Conservation (phyloP, 2,797 vertebrate genomes). For the Benthosema pterotum region DNA sequence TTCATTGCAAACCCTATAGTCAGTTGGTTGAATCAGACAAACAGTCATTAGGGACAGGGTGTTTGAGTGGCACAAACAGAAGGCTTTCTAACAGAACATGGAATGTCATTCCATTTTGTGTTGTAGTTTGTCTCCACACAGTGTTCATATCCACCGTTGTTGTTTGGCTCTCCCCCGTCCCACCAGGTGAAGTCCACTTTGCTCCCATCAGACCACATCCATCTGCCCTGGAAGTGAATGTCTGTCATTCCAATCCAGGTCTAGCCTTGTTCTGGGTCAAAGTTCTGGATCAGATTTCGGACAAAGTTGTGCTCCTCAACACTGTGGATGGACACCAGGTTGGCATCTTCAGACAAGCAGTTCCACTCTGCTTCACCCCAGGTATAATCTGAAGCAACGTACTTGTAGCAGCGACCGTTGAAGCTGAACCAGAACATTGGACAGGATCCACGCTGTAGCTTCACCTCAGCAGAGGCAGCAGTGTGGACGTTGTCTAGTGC, state of each 20-base stretch:
- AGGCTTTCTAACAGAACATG: rapidly evolving
- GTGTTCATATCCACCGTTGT: rapidly evolving
- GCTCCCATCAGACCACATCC: conserved; percentile 51
- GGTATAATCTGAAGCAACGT: neutral
- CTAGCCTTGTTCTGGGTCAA: rapidly evolving
- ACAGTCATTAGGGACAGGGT: neutral
- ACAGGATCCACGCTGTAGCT: too few relatives aligned
- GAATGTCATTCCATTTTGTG: rapidly evolving
- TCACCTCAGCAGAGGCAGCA: too few relatives aligned
- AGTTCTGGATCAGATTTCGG: conserved; percentile 16
- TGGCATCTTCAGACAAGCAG: neutral
- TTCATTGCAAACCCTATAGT: too few relatives aligned
- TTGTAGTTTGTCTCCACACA: rapidly evolving
- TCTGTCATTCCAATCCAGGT: conserved; percentile 45
- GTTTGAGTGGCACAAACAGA: conserved; percentile 27
- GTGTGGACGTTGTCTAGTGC: too few relatives aligned
- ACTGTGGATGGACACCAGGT: conserved; percentile 43
- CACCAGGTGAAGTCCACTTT: neutral
- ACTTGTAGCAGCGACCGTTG: conserved; percentile 33
- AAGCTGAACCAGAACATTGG: neutral
- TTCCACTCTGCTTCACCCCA: conserved; percentile 37
- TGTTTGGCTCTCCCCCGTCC: rapidly evolving
- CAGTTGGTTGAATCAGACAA: neutral
- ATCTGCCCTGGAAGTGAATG: neutral
- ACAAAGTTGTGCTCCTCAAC: neutral